phyloP scores from a whole-genome alignment of 2,113 vertebrate genomes.

The Lampris megalopsis region DNA sequence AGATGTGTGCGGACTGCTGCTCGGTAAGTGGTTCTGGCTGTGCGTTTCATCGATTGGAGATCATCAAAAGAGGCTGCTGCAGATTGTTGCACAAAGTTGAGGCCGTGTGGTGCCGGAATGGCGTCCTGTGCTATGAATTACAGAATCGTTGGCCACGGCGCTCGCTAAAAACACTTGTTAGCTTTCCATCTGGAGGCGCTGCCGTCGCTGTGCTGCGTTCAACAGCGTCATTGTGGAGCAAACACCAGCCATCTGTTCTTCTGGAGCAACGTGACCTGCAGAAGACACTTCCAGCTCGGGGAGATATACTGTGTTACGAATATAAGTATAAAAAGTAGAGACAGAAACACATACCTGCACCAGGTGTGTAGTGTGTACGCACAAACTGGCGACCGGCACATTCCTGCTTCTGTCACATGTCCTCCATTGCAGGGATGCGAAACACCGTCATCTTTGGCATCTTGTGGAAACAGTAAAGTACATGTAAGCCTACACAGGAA shows the following conservation, averaged over 20 bases:
- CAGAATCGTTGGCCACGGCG: too few relatives aligned
- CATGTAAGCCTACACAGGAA: neutral
- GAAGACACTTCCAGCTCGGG: slow-evolving; percentile 4
- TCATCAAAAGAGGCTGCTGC: neutral
- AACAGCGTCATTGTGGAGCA: too few relatives aligned
- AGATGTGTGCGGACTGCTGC: too few relatives aligned
- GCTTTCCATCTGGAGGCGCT: neutral
- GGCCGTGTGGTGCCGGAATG: neutral
- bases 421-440: slow-evolving; percentile 28
- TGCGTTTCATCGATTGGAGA: slow-evolving; percentile 5
- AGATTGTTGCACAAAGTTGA: neutral
- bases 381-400: slow-evolving; percentile 3
- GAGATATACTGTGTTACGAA: slow-evolving; percentile 12
- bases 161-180: neutral
- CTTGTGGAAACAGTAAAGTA: neutral
- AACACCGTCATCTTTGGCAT: slow-evolving; percentile 18
- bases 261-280: slow-evolving; percentile 17
- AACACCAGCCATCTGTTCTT: too few relatives aligned
- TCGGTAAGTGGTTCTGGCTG: slow-evolving; percentile 6
- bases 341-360: too few relatives aligned
- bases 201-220: too few relatives aligned
- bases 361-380: too few relatives aligned
- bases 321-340: too few relatives aligned
- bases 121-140: neutral
- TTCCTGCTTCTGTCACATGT: neutral